A percentile compares a stretch with the other conserved stretches of the same genome.
Evolutionary conservation across 2,888 invertebrate species (phyloP).

Genomic region (Rotaria sp.): DNA sequence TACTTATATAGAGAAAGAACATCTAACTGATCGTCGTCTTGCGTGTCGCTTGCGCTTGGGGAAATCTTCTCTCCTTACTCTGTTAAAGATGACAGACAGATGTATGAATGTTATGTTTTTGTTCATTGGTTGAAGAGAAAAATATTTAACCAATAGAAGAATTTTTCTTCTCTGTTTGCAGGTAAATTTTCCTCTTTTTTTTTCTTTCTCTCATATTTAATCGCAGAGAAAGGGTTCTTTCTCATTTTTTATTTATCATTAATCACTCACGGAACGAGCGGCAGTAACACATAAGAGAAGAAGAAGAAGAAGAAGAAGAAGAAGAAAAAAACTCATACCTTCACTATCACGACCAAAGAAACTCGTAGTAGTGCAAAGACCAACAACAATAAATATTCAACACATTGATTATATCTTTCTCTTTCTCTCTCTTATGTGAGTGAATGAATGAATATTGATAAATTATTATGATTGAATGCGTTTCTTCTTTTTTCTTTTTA

Average conservation of each 20-base stretch:
- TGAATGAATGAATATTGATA: neutral
- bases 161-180: neutral
- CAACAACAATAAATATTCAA: neutral
- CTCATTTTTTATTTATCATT: constrained; percentile 24
- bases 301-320: neutral
- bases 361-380: neutral
- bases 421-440: neutral
- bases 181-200: constrained; percentile 4
- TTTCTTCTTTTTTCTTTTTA: neutral
- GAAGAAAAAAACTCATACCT: neutral
- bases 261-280: neutral
- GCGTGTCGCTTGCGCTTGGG: constrained; percentile 23
- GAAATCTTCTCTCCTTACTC: constrained; percentile 25
- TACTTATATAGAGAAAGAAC: neutral
- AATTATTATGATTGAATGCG: constrained; percentile 1
- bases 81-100: constrained; percentile 22
- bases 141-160: neutral
- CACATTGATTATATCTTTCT: constrained; percentile 9
- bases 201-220: constrained; percentile 8
- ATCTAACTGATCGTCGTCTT: neutral
- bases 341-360: neutral
- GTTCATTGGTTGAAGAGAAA: neutral
- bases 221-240: neutral
- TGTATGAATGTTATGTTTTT: neutral
- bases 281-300: neutral